Evolutionary conservation across 37 sponge, comb jelly and placozoan species (phyloP).

Genomic region (Axinella damicornis): DNA sequence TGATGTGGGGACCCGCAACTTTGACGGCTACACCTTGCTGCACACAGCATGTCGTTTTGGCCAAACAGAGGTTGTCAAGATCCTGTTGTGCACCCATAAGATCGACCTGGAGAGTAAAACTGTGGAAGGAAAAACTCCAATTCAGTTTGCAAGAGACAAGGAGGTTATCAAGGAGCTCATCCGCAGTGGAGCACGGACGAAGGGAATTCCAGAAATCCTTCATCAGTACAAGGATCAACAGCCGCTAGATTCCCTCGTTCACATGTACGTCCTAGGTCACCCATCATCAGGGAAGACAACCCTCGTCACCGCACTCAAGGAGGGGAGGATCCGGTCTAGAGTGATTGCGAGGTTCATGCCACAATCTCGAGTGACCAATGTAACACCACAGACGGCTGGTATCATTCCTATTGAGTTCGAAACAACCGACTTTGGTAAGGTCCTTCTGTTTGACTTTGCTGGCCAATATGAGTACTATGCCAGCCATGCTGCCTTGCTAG

Average conservation of each 20-base stretch:
- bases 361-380: background rate
- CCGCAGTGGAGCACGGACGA: slow-evolving; percentile 36
- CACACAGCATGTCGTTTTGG: slow-evolving; percentile 36
- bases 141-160: slow-evolving; percentile 16
- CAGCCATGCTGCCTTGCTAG: slow-evolving; percentile 56
- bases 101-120: slow-evolving; percentile 18
- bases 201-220: background rate
- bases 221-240: background rate
- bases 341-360: background rate
- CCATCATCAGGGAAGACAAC: slow-evolving; percentile 62
- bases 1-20: slow-evolving; percentile 8
- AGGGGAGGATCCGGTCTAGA: background rate
- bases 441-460: slow-evolving; percentile 67
- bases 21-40: slow-evolving; percentile 28
- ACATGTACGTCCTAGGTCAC: slow-evolving; percentile 55
- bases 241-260: slow-evolving; percentile 27
- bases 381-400: slow-evolving; percentile 38
- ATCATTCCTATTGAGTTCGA: slow-evolving; percentile 46
- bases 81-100: slow-evolving; percentile 17
- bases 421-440: slow-evolving; percentile 49
- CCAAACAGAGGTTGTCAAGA: slow-evolving; percentile 6
- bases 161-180: slow-evolving; percentile 40
- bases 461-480: slow-evolving; percentile 64
- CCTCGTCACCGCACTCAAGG: slow-evolving; percentile 37
- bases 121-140: background rate